Percentiles rank a stretch among this genome's conserved stretches.
Evolutionary conservation across 2,113 vertebrate species (phyloP).

Genomic region (Vulpes ferrilata): DNA sequence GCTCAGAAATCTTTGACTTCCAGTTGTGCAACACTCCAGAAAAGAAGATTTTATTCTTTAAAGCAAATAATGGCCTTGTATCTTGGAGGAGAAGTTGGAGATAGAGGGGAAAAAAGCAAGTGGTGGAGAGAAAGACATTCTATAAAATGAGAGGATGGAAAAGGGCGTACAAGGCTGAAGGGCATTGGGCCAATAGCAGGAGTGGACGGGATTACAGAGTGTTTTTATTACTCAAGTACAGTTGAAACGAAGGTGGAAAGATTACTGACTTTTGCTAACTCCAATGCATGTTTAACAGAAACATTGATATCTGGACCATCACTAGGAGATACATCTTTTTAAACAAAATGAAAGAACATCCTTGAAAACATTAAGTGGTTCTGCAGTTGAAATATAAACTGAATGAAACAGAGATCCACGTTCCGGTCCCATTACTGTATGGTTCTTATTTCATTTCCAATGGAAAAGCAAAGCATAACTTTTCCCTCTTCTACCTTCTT

Average conservation of each 20-base stretch:
- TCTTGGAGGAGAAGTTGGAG: neutral
- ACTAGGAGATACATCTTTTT: neutral
- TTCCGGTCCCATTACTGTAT: neutral
- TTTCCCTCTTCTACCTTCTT: neutral
- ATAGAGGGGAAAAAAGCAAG: neutral
- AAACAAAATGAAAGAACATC: neutral
- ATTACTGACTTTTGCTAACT: neutral
- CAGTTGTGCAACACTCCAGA: neutral
- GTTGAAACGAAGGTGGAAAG: neutral
- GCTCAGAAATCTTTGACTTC: constrained; percentile 14
- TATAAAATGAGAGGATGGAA: neutral
- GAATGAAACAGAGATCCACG: neutral
- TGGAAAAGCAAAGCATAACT: constrained; percentile 7
- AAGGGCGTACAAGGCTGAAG: neutral
- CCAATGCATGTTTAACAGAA: constrained; percentile 22
- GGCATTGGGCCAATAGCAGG: neutral
- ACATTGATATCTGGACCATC: neutral
- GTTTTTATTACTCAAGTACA: neutral
- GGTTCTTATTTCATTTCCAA: constrained; percentile 36
- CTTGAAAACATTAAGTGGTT: neutral
- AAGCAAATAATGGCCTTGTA: neutral
- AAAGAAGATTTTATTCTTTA: neutral
- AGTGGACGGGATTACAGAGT: neutral
- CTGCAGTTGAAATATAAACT: constrained; percentile 43
- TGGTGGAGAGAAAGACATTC: neutral